Conservation (phyloP, 2,113 vertebrate genomes). For the Capra hircus region DNA sequence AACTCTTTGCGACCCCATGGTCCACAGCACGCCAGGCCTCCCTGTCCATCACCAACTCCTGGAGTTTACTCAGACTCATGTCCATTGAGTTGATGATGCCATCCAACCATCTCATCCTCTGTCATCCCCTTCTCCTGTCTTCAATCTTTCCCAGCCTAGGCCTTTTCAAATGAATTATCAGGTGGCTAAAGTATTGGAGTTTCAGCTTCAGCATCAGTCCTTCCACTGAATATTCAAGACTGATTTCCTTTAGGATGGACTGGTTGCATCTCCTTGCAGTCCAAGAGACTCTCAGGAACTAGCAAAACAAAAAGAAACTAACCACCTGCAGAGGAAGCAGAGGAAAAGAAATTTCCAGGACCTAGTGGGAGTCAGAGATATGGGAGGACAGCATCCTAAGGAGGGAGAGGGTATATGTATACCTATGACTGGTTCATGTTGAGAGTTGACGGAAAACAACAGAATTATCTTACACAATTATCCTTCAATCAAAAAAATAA, state of each 20-base stretch:
- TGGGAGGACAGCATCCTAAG: not conserved
- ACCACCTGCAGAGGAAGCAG: not conserved
- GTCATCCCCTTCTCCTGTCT: not conserved
- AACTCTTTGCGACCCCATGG: not conserved
- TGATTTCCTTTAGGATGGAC: not conserved
- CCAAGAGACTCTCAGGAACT: not conserved
- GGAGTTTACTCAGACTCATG: not conserved
- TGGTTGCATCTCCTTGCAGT: not conserved
- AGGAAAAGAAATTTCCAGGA: not conserved
- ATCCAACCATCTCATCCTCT: not conserved
- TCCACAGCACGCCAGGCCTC: fast-evolving
- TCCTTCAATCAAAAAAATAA: not conserved
- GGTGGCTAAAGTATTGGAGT: not conserved
- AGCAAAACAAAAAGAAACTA: not conserved
- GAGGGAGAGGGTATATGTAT: not conserved
- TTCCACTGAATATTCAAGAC: not conserved
- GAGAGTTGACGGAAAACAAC: not conserved
- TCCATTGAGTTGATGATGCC: not conserved
- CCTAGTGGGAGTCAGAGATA: not conserved
- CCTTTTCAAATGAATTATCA: not conserved
- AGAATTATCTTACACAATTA: not conserved
- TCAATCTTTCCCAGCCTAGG: not conserved
- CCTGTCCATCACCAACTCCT: not conserved
- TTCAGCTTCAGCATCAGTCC: not conserved
- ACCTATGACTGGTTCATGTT: not conserved